Base-by-base conservation (phyloP, 2,888 invertebrate genomes). In the Microdon myrmicae region DNA sequence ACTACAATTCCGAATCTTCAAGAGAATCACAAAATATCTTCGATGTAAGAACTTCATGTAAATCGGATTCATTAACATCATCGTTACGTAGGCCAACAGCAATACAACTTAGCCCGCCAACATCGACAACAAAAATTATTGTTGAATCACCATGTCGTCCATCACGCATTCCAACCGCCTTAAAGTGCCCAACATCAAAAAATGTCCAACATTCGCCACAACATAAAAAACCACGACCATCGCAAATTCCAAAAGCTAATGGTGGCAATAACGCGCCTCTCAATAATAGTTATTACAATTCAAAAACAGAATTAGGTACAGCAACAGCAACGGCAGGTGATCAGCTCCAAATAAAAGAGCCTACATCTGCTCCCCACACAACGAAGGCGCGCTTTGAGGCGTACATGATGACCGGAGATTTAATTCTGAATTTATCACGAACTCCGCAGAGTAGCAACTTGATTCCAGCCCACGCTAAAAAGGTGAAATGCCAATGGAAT, bases 321-420 rank as follows among this genome's bases (percentile, higher is more conserved):
- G 28, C 37, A 5, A 23, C 70, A 70, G 68, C 58, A 68, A 25
- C 67, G 71, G 17, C 54, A 54, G 34, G 67, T 68, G 67, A 58
- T 43, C 67, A 67, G 28, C 44, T 47, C 34, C 48, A 61, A 58
- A 69, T 35, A 71, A 70, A 8, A 60, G 68, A 55, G 69, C 76
- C 76, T 3, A 73, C 72, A 38, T 75, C 77, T 47, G 76, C 78
- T 47, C 78, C 75, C 39, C 79, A 76, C 22, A 75, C 75, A 54
- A 72, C 74, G 16, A 80, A 79, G 68, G 77, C 80, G 48, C 77
- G 92, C 79, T 94, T 92, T 82, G 94, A 94, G 82, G 92, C 94
- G 51, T 96, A 93, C 84, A 92, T 96, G 89, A 96, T 96, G 96
- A 96, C 96, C 19, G 96, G 96, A 32, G 96, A 96, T 81, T 87